Evolutionary conservation across 2,113 vertebrate species (phyloP), one percentile per base, ranked within the genome.

Genomic region (Rissa tridactyla): DNA sequence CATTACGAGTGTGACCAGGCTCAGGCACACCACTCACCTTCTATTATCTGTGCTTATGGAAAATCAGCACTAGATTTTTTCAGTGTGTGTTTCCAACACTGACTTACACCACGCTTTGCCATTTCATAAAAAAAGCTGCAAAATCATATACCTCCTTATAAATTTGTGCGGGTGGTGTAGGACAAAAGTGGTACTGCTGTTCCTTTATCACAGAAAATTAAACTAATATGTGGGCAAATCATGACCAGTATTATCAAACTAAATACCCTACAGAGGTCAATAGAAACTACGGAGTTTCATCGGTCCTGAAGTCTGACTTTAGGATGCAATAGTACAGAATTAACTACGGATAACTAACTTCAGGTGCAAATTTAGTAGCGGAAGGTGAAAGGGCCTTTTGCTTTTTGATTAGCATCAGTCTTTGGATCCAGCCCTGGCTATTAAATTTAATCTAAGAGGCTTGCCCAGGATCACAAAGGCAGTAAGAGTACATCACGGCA

Each of bases 351-450:
- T 82, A 88, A 82, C 78, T 76, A 92, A 96, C 70, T 92, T 65
- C 70, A 72, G 82, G 83, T 65, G 68, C 86, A 92, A 91, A 92
- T 92, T 96, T 89, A 96, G 91, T 26, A 95, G 84, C 9, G 4
- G 90, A 96, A 96, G 87, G 90, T 94, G 84, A 90, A 96, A 92
- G 66, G 66, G 19, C 30, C 38, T 90, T 90, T 95, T 91, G 61
- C 73, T 95, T 95, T 94, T 84, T 91, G 91, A 93, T 91, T 94
- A 90, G 38, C 58, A 91, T 90, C 84, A 90, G 82, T 73, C 87
- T 70, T 21, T 88, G 90, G 78, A 90, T 85, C 49, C 52, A 94
- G 68, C 40, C 64, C 27, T 79, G 69, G 47, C 68, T 93, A 77
- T 94, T 75, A 96, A 87, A 84, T 92, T 89, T 62, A 91, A 89